Evolutionary conservation across 2,888 invertebrate genomes (phyloP).

Genomic region (Choristoneura rosaceana): DNA sequence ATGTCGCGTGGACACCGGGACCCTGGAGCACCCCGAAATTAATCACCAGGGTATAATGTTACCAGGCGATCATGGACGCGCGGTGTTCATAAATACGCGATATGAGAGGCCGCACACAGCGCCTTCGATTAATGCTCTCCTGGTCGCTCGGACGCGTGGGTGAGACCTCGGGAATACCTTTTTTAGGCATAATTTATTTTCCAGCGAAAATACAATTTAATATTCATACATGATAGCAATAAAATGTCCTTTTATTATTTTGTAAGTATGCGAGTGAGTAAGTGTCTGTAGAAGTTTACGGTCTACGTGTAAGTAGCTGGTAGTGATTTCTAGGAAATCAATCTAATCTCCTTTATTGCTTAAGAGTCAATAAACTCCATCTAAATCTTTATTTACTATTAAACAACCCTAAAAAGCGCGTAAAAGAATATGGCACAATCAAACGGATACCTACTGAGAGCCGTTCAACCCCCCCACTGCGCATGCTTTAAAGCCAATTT

Average conservation of each 20-base stretch:
- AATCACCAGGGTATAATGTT: constrained; percentile 75
- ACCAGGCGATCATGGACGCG: constrained; percentile 69
- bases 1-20: constrained; percentile 53
- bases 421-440: constrained; percentile 44
- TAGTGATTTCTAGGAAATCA: constrained; percentile 20
- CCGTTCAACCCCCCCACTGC: constrained; percentile 56
- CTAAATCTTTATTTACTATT: constrained; percentile 42
- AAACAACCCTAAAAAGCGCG: constrained; percentile 41
- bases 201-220: constrained; percentile 25
- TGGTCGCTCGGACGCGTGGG: constrained; percentile 69
- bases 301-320: not conserved
- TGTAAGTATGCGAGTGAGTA: not conserved
- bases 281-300: not conserved
- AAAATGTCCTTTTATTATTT: constrained; percentile 13
- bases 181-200: constrained; percentile 32
- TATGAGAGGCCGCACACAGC: constrained; percentile 79
- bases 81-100: constrained; percentile 80
- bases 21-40: constrained; percentile 62
- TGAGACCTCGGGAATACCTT: constrained; percentile 49
- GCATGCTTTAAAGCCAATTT: constrained; percentile 52
- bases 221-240: constrained; percentile 26
- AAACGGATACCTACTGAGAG: constrained; percentile 52
- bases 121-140: constrained; percentile 74
- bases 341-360: constrained; percentile 31
- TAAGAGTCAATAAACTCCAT: constrained; percentile 38